Percentiles rank a stretch among this genome's conserved stretches.
Conservation (phyloP, 2,888 invertebrate species). For the Hofmannophila pseudospretella region DNA sequence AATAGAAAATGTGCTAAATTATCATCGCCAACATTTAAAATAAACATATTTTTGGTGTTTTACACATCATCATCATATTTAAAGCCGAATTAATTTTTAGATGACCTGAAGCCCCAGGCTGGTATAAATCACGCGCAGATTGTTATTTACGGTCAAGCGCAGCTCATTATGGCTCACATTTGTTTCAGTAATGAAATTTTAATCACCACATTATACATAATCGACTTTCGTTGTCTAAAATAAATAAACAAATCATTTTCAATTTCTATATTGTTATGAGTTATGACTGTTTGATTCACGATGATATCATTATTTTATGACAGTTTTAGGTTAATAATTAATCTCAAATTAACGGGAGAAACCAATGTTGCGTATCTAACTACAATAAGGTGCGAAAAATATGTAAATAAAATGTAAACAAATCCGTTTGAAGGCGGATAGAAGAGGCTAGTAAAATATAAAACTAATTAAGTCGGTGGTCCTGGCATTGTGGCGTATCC, state of each 20-base stretch:
- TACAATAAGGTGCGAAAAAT: too few relatives aligned
- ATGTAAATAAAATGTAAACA: too few relatives aligned
- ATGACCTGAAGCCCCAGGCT: conserved; percentile 12
- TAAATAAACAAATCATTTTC: conserved; percentile 1
- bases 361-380: too few relatives aligned
- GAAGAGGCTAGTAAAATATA: too few relatives aligned
- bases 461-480: too few relatives aligned
- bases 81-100: conserved; percentile 10
- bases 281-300: not conserved
- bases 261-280: not conserved
- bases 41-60: not conserved
- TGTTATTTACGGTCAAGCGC: conserved; percentile 16
- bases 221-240: not conserved
- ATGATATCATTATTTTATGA: not conserved
- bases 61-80: not conserved
- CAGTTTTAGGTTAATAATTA: too few relatives aligned
- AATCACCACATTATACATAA: conserved; percentile 5
- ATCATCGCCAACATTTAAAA: too few relatives aligned
- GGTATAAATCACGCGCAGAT: conserved; percentile 10
- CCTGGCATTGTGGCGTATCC: too few relatives aligned
- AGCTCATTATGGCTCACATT: conserved; percentile 12
- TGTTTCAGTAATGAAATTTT: conserved; percentile 14
- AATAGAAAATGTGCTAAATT: too few relatives aligned
- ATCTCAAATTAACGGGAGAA: too few relatives aligned
- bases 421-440: too few relatives aligned